These are phyloP conservation scores for Asteroscopus sphinx DNA, from an alignment of 2,888 invertebrate species.

Conservation along the genomic window DNA sequence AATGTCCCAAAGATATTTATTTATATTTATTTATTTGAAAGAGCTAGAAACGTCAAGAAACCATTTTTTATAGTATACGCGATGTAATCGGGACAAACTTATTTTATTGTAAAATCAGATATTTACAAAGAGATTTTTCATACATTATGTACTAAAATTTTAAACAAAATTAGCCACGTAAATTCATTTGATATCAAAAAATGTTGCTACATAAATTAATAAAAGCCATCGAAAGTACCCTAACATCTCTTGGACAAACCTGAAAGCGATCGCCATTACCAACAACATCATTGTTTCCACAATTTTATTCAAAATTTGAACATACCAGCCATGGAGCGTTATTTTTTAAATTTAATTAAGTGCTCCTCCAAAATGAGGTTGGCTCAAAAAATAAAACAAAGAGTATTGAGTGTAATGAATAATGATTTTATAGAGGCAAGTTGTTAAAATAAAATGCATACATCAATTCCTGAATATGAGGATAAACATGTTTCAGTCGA, in stretches of 20 bases:
- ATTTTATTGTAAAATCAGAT: no score
- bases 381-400: neutral
- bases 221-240: neutral
- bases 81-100: no score
- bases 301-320: slow-evolving; percentile 27
- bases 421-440: neutral
- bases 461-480: no score
- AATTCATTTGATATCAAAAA: neutral
- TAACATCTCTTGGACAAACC: slow-evolving; percentile 16
- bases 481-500: no score
- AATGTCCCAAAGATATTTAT: no score
- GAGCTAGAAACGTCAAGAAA: no score
- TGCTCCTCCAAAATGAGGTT: neutral
- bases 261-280: slow-evolving; percentile 13
- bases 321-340: slow-evolving; percentile 1
- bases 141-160: no score
- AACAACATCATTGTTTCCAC: slow-evolving; percentile 19
- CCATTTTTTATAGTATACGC: no score
- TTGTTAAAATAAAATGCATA: no score
- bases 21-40: no score
- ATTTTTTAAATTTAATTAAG: slow-evolving; percentile 3
- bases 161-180: neutral
- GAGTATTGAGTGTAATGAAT: neutral
- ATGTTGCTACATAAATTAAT: neutral
- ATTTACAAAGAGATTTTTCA: no score